phyloP scores from a whole-genome alignment of 2,797 vertebrate genomes.

The Corythornis leucogaster region DNA sequence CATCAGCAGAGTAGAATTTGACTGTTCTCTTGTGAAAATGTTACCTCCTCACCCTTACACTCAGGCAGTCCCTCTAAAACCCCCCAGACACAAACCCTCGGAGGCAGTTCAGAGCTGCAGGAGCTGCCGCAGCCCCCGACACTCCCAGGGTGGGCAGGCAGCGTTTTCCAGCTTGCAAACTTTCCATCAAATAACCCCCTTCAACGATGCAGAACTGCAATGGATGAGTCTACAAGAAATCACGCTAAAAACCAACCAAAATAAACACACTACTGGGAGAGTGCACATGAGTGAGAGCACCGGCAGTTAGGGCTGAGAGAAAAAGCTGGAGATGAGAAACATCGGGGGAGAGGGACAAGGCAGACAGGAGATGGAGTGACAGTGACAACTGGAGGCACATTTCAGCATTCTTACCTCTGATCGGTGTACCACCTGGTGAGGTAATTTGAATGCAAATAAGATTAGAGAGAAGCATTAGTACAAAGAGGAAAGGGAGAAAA shows the following conservation, averaged over 20 bases:
- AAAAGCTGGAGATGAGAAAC: conserved; percentile 82
- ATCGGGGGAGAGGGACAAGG: conserved; percentile 66
- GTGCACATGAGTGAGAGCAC: conserved; percentile 71
- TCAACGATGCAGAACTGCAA: conserved; percentile 66
- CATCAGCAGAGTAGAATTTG: neutral
- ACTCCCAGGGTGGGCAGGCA: neutral
- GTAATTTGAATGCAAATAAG: conserved; percentile 99
- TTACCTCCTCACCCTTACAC: conserved; percentile 26
- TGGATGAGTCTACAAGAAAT: conserved; percentile 77
- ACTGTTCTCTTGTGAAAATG: conserved; percentile 69
- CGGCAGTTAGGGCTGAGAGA: conserved; percentile 73
- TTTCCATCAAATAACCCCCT: conserved; percentile 67
- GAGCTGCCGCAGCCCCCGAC: neutral
- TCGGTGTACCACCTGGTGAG: conserved; percentile 99
- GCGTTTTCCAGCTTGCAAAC: conserved; percentile 44
- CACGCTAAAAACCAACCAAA: conserved; percentile 70
- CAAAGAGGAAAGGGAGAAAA: conserved; percentile 82
- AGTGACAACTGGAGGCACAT: conserved; percentile 81
- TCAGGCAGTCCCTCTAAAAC: neutral
- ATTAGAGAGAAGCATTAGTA: conserved; percentile 97
- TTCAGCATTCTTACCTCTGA: conserved; percentile 99
- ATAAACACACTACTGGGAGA: conserved; percentile 73
- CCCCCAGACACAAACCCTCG: neutral
- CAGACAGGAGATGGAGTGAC: conserved; percentile 79
- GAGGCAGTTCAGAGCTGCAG: conserved; percentile 25